phyloP scores from a whole-genome alignment of 1,140 invertebrate genomes.

The Octopus bimaculoides region DNA sequence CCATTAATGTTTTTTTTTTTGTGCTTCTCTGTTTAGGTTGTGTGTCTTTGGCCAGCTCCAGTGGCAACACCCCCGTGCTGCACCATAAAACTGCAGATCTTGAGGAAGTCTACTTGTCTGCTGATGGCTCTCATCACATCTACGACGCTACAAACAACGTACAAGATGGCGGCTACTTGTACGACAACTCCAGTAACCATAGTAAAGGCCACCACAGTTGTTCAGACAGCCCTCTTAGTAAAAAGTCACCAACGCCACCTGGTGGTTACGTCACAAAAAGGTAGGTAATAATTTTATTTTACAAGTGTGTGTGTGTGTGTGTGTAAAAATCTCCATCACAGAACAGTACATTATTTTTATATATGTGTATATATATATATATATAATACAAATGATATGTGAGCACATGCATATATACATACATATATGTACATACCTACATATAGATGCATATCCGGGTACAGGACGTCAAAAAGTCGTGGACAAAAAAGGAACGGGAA shows the following conservation, averaged over 20 bases:
- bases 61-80: not conserved
- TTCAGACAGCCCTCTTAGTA: constrained; percentile 16
- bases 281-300: constrained; percentile 23
- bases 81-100: not conserved
- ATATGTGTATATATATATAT: no score
- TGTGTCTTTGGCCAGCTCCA: not conserved
- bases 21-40: not conserved
- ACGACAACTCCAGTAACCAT: not conserved
- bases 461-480: no score
- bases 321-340: no score
- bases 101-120: not conserved
- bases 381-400: no score
- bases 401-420: no score
- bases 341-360: no score
- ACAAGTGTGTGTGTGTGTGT: no score
- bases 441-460: no score
- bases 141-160: constrained; percentile 18
- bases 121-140: constrained; percentile 5
- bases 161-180: constrained; percentile 13
- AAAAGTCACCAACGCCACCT: constrained; percentile 39
- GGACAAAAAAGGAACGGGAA: no score
- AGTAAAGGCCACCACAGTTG: not conserved
- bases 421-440: no score
- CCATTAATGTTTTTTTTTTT: not conserved
- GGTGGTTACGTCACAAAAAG: constrained; percentile 42